Percentiles rank a stretch among this genome's conserved stretches.
phyloP scores from a whole-genome alignment of 2,797 vertebrate species.

The Pseudocheirus occidentalis region DNA sequence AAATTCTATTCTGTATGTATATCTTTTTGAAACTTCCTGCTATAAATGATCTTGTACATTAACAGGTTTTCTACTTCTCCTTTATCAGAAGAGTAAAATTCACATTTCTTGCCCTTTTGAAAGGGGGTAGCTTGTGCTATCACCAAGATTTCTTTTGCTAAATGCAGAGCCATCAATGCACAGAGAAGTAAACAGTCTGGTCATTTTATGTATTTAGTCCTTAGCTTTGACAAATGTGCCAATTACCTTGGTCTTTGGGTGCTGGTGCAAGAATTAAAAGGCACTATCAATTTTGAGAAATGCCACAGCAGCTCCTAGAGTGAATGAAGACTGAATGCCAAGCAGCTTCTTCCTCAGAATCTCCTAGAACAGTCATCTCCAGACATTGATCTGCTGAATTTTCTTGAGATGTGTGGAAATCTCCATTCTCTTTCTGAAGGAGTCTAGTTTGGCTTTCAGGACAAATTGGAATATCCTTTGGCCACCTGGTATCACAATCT shows the following conservation, averaged over 20 bases:
- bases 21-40: not conserved
- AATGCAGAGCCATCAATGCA: not conserved
- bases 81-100: not conserved
- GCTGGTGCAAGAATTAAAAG: constrained; percentile 64
- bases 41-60: not conserved
- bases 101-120: constrained; percentile 36
- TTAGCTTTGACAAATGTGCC: constrained; percentile 57
- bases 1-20: not conserved
- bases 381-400: not conserved
- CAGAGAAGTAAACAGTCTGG: constrained; percentile 10
- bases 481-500: not conserved
- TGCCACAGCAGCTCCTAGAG: constrained; percentile 19
- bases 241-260: constrained; percentile 45
- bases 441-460: not conserved
- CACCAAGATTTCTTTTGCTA: not conserved
- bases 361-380: not conserved
- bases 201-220: constrained; percentile 38
- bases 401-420: not conserved
- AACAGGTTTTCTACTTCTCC: not conserved
- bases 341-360: not conserved
- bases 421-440: accelerated
- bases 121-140: not conserved
- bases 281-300: constrained; percentile 56
- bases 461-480: not conserved
- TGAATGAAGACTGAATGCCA: constrained; percentile 33